phyloP scores from a whole-genome alignment of 2,888 invertebrate species.

The Vanessa cardui region DNA sequence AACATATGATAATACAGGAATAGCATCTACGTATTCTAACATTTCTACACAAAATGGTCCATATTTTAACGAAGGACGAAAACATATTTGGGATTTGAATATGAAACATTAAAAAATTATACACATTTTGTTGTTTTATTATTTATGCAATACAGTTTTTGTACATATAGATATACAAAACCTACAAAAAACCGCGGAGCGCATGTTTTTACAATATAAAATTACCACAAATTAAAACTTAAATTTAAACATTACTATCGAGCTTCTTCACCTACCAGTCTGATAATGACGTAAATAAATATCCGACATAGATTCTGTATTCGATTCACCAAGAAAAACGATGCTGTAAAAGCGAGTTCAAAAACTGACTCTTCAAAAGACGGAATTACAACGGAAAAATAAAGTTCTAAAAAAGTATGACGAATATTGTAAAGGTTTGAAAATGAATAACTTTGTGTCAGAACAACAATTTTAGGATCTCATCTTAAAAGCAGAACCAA shows the following conservation, averaged over 20 bases:
- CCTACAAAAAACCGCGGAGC: constrained; percentile 6
- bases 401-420: constrained; percentile 6
- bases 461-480: constrained; percentile 3
- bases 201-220: constrained; percentile 3
- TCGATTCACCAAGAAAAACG: constrained; percentile 3
- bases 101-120: too few species aligned
- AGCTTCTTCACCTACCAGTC: too few species aligned
- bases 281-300: too few species aligned
- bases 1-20: too few species aligned
- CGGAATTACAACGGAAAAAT: constrained; percentile 3
- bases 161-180: too few species aligned
- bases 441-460: constrained; percentile 3
- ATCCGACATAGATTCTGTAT: constrained; percentile 2
- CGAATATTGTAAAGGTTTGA: neutral
- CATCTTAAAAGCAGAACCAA: constrained; percentile 5
- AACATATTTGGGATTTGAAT: too few species aligned
- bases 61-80: too few species aligned
- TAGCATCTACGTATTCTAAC: too few species aligned
- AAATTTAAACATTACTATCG: neutral
- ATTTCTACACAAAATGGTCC: too few species aligned
- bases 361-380: constrained; percentile 4
- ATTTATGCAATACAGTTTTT: too few species aligned
- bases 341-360: constrained; percentile 2
- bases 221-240: constrained; percentile 2
- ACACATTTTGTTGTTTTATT: too few species aligned